Evolutionary conservation across 2,797 vertebrate species (phyloP).

Genomic region (Salmo trutta): DNA sequence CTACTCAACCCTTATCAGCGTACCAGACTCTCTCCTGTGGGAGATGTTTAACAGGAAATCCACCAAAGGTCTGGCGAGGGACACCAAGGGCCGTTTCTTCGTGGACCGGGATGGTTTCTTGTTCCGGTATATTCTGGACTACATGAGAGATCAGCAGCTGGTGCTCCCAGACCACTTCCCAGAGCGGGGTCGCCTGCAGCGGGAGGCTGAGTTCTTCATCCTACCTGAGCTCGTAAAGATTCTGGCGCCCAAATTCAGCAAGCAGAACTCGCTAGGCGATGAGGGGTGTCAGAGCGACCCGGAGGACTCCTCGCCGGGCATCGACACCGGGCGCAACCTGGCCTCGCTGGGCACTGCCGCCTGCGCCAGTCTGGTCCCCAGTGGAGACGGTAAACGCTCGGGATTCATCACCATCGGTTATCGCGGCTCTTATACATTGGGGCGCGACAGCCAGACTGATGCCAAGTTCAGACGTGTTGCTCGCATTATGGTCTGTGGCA

Average conservation of each 20-base stretch:
- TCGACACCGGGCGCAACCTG: slow-evolving; percentile 75
- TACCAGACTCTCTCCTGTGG: slow-evolving; percentile 92
- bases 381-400: slow-evolving; percentile 84
- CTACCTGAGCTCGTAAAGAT: slow-evolving; percentile 89
- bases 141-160: slow-evolving; percentile 93
- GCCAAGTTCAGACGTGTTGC: slow-evolving; percentile 96
- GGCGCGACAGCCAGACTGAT: slow-evolving; percentile 93
- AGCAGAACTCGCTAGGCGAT: slow-evolving; percentile 82
- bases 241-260: slow-evolving; percentile 82
- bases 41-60: slow-evolving; percentile 94
- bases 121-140: slow-evolving; percentile 98
- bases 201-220: slow-evolving; percentile 96
- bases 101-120: slow-evolving; percentile 96
- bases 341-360: slow-evolving; percentile 72
- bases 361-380: slow-evolving; percentile 80
- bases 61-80: slow-evolving; percentile 87
- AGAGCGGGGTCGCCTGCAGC: slow-evolving; percentile 89
- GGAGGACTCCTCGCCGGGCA: slow-evolving; percentile 84
- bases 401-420: slow-evolving; percentile 98
- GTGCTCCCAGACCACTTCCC: slow-evolving; percentile 97
- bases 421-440: slow-evolving; percentile 94
- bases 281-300: slow-evolving; percentile 82
- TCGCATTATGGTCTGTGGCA: slow-evolving; percentile 96
- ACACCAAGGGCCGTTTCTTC: slow-evolving; percentile 97
- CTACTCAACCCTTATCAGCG: slow-evolving; percentile 91